Percentiles rank a stretch among this genome's conserved stretches.
phyloP scores from a whole-genome alignment of 1,140 invertebrate genomes.

The Adelges cooleyi region DNA sequence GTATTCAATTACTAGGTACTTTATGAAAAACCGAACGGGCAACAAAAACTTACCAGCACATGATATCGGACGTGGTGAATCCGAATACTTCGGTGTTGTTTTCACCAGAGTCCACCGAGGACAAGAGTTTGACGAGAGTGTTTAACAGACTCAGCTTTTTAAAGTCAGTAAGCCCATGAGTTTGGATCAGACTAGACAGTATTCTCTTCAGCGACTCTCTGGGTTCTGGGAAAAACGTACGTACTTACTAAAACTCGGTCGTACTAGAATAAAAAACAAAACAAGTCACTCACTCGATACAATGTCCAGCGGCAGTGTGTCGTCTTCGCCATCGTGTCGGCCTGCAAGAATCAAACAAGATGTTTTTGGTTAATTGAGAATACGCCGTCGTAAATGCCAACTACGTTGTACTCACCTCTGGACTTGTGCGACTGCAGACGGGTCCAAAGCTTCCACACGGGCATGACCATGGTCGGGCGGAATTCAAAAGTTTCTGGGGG shows the following conservation, averaged over 20 bases:
- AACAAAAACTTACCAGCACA: slow-evolving; percentile 23
- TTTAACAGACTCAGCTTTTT: slow-evolving; percentile 28
- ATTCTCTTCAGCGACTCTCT: slow-evolving; percentile 23
- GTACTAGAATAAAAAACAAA: neutral
- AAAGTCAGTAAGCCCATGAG: slow-evolving; percentile 4
- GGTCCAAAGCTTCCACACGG: slow-evolving; percentile 12
- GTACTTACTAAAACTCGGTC: no score
- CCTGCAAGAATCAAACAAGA: neutral
- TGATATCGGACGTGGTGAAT: slow-evolving; percentile 22
- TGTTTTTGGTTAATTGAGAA: neutral
- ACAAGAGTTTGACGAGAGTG: slow-evolving; percentile 16
- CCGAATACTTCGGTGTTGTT: slow-evolving; percentile 20
- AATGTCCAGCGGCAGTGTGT: slow-evolving; percentile 18
- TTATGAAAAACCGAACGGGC: no score
- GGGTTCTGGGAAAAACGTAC: slow-evolving; percentile 10
- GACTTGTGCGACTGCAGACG: slow-evolving; percentile 18
- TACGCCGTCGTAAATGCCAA: no score
- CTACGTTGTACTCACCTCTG: neutral
- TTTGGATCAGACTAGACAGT: slow-evolving; percentile 19
- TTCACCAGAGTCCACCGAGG: neutral
- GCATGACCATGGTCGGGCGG: neutral
- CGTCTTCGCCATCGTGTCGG: slow-evolving; percentile 27
- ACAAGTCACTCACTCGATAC: neutral
- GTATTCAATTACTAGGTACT: neutral
- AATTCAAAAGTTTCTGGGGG: no score